Percentiles rank a stretch among this genome's conserved stretches.
These are phyloP conservation scores for Colistium nudipinnis DNA, from an alignment of 2,113 vertebrate genomes.

Conservation along the genomic window DNA sequence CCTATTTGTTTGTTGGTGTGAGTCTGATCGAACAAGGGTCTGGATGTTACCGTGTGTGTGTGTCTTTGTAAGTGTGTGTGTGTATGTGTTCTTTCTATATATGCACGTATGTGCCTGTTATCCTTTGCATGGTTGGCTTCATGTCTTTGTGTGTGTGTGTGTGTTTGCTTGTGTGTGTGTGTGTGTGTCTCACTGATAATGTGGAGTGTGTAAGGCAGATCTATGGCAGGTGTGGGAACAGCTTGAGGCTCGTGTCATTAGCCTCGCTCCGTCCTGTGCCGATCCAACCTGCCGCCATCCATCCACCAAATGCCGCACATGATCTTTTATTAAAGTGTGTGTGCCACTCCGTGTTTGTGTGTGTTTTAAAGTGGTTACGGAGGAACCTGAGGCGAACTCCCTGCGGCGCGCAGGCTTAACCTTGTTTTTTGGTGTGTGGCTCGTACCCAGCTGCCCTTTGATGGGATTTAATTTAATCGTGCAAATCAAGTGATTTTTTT, in stretches of 20 bases:
- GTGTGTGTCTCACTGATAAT: slow-evolving; percentile 66
- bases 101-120: too few species aligned
- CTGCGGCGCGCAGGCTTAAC: not conserved
- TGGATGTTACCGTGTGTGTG: not conserved
- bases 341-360: slow-evolving; percentile 14
- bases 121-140: too few species aligned
- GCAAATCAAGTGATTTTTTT: not conserved
- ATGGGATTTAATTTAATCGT: slow-evolving; percentile 12
- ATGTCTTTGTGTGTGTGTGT: not conserved
- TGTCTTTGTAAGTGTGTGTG: slow-evolving; percentile 19
- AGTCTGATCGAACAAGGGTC: slow-evolving; percentile 27
- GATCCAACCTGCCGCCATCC: slow-evolving; percentile 61
- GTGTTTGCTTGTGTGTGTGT: slow-evolving; percentile 19
- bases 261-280: slow-evolving; percentile 61
- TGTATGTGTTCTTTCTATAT: slow-evolving; percentile 37
- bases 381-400: slow-evolving; percentile 31
- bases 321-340: slow-evolving; percentile 50
- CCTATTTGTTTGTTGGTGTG: slow-evolving; percentile 59
- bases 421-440: slow-evolving; percentile 14
- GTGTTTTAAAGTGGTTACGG: slow-evolving; percentile 56
- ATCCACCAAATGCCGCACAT: slow-evolving; percentile 60
- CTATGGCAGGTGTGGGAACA: slow-evolving; percentile 77
- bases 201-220: slow-evolving; percentile 64
- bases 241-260: slow-evolving; percentile 76
- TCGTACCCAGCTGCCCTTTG: not conserved